phyloP scores from a whole-genome alignment of 2,888 invertebrate genomes.

The Thysanoteuthis rhombus region DNA sequence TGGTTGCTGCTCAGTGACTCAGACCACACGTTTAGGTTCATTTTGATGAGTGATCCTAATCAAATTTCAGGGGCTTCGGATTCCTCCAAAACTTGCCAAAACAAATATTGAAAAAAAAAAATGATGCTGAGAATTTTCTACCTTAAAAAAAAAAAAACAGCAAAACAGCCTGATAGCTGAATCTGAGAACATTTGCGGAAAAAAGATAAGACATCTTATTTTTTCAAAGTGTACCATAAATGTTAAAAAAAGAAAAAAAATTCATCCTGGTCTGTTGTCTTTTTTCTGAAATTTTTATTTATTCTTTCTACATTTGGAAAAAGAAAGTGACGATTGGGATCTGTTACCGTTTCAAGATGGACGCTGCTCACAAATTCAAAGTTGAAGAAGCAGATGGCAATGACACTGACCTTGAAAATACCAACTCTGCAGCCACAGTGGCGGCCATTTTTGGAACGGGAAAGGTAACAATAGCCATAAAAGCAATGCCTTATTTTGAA shows the following conservation, averaged over 20 bases:
- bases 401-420: too few species aligned
- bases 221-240: neutral
- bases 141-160: neutral
- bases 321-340: too few species aligned
- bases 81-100: neutral
- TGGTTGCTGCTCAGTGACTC: neutral
- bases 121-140: neutral
- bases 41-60: too few species aligned
- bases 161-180: neutral
- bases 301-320: too few species aligned
- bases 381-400: too few species aligned
- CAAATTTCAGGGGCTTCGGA: neutral
- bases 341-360: too few species aligned
- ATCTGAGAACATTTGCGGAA: neutral
- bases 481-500: too few species aligned
- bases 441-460: too few species aligned
- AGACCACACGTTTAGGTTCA: neutral
- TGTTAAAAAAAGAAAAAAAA: neutral
- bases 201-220: neutral
- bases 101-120: neutral
- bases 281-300: too few species aligned
- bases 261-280: neutral
- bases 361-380: too few species aligned
- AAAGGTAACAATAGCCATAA: too few species aligned
- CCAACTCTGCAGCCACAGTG: too few species aligned